Percentiles rank a stretch among this genome's conserved stretches.
These are phyloP conservation scores for Takifugu bimaculatus DNA, from an alignment of 2,113 vertebrate genomes.

Conservation along the genomic window DNA sequence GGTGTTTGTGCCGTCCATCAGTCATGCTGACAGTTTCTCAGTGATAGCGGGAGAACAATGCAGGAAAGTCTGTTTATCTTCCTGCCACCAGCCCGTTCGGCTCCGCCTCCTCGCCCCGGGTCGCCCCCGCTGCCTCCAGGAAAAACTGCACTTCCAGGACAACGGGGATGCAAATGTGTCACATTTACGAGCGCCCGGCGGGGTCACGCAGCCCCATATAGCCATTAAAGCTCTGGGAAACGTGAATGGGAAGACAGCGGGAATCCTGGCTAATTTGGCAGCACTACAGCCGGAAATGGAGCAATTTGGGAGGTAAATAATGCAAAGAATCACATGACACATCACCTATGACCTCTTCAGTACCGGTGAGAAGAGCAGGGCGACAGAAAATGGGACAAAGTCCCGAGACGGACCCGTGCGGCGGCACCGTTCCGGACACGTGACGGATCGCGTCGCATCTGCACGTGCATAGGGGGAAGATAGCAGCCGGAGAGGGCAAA, in stretches of 20 bases:
- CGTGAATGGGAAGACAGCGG: too few relatives aligned
- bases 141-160: conserved; percentile 44
- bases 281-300: background rate
- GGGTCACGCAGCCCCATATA: too few relatives aligned
- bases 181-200: background rate
- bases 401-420: too few relatives aligned
- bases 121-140: conserved; percentile 46
- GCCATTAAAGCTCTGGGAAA: too few relatives aligned
- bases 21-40: conserved; percentile 52
- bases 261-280: background rate
- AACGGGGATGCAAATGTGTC: conserved; percentile 12
- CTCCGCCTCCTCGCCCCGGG: conserved; percentile 32
- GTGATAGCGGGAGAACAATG: conserved; percentile 65
- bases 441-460: conserved; percentile 46
- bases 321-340: background rate
- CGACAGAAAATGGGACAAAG: background rate
- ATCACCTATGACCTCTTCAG: background rate
- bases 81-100: conserved; percentile 21
- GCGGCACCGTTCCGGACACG: too few relatives aligned
- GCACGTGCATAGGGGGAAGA: conserved; percentile 21
- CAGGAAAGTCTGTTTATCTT: conserved; percentile 59
- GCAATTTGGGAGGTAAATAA: too few relatives aligned
- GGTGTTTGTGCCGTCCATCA: conserved; percentile 62
- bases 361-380: background rate
- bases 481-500: conserved; percentile 12